Evolutionary conservation across 2,113 vertebrate species (phyloP), one percentile per base, ranked within the genome.

Genomic region (Neogobius melanostomus): DNA sequence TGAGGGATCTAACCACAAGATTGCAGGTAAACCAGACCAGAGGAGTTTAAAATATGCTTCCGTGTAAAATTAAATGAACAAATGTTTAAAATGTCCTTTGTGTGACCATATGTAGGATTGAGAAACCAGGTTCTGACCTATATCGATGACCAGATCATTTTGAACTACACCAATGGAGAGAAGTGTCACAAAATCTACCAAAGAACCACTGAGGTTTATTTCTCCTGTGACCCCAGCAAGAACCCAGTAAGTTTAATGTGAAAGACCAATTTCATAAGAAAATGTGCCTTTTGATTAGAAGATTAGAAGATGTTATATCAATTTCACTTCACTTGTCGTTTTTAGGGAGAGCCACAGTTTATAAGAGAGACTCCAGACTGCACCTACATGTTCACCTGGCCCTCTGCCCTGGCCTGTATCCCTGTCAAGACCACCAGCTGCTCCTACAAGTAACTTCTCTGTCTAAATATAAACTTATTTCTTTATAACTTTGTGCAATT

Each of bases 371-470:
- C 96, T 0, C 81, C 93, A 0, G 96, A 97, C 9, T 98, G 98
- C 60, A 96, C 94, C 43, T 99, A 99, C 81, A 47, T 97, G 90
- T 98, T 99, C 71, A 95, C 91, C 77, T 98, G 96, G 97, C 93
- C 93, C 28, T 98, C 96, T 0, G 89, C 91, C 8, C 86, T 95
- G 52, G 98, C 96, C 79, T 99, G 98, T 53, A 81, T 94, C 2
- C 94, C 96, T 3, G 93, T 93, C 66, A 94, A 93, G 72, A 90
- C 94, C 72, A 92, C 90, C 0, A 95, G 95, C 77, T 99, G 98
- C 74, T 96, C 96, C 1, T 95, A 92, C 91, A 95, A 92, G 97
- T 99, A 91, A 94, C 49, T 2, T 8, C 6, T 42, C 28, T 36
- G 28, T 36, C 4, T 36, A 36, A 36, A 36, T 4, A 36, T 36